phyloP scores from a whole-genome alignment of 2,888 invertebrate species.

The Epistrophe eligans region DNA sequence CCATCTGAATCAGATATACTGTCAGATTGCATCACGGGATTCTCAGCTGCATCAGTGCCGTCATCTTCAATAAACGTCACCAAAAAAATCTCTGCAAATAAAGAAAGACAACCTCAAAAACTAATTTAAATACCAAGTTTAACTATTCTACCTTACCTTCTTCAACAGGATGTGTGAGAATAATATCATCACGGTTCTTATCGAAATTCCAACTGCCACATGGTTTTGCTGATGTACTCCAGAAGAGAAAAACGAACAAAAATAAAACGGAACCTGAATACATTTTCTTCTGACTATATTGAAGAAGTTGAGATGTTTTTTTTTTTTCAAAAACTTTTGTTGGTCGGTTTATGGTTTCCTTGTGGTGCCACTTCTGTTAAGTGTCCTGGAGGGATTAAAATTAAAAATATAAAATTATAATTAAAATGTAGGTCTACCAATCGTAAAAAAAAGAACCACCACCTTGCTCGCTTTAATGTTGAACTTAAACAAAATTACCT shows the following conservation, averaged over 20 bases:
- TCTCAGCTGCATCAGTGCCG: neutral
- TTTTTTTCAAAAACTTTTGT: neutral
- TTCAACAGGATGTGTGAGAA: constrained; percentile 28
- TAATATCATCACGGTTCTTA: neutral
- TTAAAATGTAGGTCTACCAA: neutral
- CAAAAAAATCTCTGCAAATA: constrained; percentile 26
- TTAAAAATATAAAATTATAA: neutral
- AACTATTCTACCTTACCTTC: constrained; percentile 4
- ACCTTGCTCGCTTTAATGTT: neutral
- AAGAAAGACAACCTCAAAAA: neutral
- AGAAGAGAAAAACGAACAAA: neutral
- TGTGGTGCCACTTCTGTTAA: neutral
- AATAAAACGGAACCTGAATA: neutral
- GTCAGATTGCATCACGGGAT: constrained; percentile 3
- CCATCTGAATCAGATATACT: neutral
- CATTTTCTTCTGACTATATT: neutral
- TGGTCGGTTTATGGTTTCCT: neutral
- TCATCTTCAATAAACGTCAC: neutral
- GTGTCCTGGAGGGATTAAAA: neutral
- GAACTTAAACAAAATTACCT: neutral
- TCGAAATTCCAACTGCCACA: constrained; percentile 7
- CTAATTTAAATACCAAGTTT: constrained; percentile 12
- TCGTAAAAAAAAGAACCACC: neutral
- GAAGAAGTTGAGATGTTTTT: neutral
- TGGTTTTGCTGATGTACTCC: constrained; percentile 6